phyloP scores from a whole-genome alignment of 2,888 invertebrate species.

The Tineola bisselliella region DNA sequence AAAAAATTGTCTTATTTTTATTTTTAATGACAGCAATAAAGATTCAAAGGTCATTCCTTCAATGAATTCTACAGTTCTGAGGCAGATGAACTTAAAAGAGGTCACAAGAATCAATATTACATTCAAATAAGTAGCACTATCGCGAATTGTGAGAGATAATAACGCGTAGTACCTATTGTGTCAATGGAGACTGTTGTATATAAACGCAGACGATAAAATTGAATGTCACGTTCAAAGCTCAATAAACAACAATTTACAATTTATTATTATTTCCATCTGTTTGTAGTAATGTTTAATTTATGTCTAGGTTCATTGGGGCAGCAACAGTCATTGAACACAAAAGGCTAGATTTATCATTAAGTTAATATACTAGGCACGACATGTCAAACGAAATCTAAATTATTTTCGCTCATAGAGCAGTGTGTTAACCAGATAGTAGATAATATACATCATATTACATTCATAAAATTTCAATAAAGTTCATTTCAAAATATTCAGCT shows the following conservation, averaged over 20 bases:
- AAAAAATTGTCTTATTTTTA: too few species aligned
- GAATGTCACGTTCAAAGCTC: conserved; percentile 7
- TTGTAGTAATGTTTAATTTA: neutral
- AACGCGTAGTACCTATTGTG: neutral
- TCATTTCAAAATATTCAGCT: too few species aligned
- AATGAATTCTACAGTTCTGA: neutral
- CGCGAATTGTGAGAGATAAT: neutral
- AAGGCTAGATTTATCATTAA: neutral
- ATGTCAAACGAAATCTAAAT: too few species aligned
- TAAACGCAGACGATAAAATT: neutral
- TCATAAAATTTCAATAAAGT: too few species aligned
- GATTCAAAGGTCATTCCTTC: neutral
- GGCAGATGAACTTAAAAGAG: neutral
- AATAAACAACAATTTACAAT: conserved; percentile 3
- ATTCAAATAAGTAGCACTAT: neutral
- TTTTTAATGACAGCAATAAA: neutral
- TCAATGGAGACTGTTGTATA: neutral
- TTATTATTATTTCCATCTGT: conserved; percentile 8
- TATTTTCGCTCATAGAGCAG: too few species aligned
- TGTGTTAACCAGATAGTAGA: too few species aligned
- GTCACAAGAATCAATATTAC: neutral
- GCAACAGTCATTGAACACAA: neutral
- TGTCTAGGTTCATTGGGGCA: neutral
- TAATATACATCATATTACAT: too few species aligned
- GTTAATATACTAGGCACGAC: too few species aligned